phyloP scores from a whole-genome alignment of 2,113 vertebrate species.

The Heterocephalus glaber region DNA sequence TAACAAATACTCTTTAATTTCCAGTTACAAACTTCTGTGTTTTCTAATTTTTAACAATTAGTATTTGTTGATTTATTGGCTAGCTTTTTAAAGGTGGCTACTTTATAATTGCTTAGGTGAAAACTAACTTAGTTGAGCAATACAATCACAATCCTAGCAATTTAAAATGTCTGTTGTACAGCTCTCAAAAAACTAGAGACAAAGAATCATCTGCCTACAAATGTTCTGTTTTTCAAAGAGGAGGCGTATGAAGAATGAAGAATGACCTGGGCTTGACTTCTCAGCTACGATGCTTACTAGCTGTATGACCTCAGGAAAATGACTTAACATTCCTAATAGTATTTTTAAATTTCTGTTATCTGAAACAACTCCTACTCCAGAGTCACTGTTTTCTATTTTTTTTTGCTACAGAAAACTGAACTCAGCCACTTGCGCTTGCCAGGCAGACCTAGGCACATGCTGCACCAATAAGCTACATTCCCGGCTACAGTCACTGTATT shows the following conservation, averaged over 20 bases:
- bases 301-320: conserved; percentile 15
- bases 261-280: background rate
- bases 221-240: conserved; percentile 5
- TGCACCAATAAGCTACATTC: no score
- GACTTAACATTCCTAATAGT: background rate
- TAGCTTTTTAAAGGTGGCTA: conserved; percentile 26
- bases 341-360: background rate
- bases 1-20: conserved; percentile 10
- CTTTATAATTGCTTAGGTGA: background rate
- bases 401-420: no score
- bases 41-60: conserved; percentile 23
- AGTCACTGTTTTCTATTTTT: background rate
- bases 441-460: no score
- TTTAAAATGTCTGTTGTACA: conserved; percentile 14
- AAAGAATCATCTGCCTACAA: background rate
- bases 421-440: no score
- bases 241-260: background rate
- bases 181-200: conserved; percentile 44
- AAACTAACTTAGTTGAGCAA: background rate
- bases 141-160: background rate
- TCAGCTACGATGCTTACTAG: background rate
- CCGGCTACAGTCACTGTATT: background rate
- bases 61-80: background rate
- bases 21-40: conserved; percentile 12
- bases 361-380: background rate